Evolutionary conservation across 2,797 vertebrate species (phyloP).

Genomic region (Acipenser transmontanus): DNA sequence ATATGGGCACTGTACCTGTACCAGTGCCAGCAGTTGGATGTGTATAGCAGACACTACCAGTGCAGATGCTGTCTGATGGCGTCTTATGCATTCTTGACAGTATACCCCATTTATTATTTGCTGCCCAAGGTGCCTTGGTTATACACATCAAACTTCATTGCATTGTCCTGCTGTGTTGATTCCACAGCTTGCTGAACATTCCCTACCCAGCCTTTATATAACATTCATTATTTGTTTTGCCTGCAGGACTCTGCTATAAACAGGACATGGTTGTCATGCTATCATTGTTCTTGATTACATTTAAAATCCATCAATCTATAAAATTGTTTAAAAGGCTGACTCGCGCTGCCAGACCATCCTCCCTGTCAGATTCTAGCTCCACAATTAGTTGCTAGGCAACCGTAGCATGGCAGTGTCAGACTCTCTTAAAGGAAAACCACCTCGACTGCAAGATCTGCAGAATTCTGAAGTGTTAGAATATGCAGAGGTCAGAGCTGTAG

Average conservation of each 20-base stretch:
- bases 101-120: no score
- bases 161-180: no score
- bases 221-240: background rate
- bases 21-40: no score
- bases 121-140: no score
- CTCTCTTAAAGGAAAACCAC: slow-evolving; percentile 27
- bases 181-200: no score
- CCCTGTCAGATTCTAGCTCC: slow-evolving; percentile 17
- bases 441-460: background rate
- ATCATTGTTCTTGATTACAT: background rate
- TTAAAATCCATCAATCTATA: slow-evolving; percentile 2
- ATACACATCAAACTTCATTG: no score
- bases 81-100: no score
- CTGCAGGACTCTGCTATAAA: background rate
- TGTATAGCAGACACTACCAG: no score
- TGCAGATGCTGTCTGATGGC: no score
- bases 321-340: background rate
- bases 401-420: slow-evolving; percentile 36
- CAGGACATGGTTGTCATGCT: slow-evolving; percentile 5
- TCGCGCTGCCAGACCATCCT: slow-evolving; percentile 16
- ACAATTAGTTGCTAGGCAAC: slow-evolving; percentile 59
- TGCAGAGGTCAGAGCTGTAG: no score
- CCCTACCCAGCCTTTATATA: background rate
- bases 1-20: no score
- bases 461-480: no score